Conservation (phyloP, 2,113 vertebrate species). For the Hyperoodon ampullatus region DNA sequence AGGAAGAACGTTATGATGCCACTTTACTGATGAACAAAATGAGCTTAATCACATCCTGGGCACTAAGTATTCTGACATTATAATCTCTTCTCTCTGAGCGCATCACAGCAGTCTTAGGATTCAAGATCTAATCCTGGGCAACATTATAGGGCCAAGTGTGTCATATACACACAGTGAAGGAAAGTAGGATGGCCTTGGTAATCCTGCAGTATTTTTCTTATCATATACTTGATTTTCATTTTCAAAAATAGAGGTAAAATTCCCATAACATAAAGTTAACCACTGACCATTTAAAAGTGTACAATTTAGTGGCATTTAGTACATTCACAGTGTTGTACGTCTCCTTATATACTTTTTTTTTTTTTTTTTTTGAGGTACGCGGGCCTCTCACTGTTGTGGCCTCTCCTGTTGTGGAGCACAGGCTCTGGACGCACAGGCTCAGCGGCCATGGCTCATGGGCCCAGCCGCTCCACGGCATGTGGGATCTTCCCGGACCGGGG, state of each 20-base stretch:
- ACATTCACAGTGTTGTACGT: not conserved
- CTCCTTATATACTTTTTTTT: not conserved
- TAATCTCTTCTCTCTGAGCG: not conserved
- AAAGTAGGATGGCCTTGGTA: not conserved
- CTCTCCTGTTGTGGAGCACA: too few relatives aligned
- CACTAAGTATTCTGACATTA: conserved; percentile 23
- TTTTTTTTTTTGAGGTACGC: not conserved
- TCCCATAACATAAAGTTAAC: not conserved
- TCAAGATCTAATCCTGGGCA: not conserved
- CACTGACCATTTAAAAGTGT: not conserved
- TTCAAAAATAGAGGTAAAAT: conserved; percentile 1
- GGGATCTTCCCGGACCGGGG: too few relatives aligned
- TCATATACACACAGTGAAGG: not conserved
- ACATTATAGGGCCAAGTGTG: not conserved
- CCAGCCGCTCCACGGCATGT: too few relatives aligned
- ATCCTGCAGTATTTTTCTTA: not conserved
- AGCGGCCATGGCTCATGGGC: too few relatives aligned
- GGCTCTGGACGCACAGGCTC: too few relatives aligned
- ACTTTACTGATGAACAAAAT: conserved; percentile 54
- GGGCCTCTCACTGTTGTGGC: too few relatives aligned
- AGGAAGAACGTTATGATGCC: conserved; percentile 28
- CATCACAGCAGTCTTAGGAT: not conserved
- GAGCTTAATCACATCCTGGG: conserved; percentile 35
- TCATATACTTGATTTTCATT: not conserved
- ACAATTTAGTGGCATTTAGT: not conserved